Evolutionary conservation across 1,140 invertebrate species (phyloP).

Genomic region (Piezodorus guildinii): DNA sequence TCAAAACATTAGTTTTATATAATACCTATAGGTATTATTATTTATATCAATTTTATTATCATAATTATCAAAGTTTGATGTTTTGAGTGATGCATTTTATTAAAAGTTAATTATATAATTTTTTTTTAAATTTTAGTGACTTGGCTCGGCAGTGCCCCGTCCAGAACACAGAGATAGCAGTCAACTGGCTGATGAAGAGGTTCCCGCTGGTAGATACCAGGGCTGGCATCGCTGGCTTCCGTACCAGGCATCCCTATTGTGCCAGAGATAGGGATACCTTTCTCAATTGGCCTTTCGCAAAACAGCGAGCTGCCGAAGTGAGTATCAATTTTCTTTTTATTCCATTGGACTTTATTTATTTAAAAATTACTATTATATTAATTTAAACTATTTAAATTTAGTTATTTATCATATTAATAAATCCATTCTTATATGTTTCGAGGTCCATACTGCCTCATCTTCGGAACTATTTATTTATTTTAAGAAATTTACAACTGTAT

Average conservation of each 20-base stretch:
- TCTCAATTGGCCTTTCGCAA: conserved; percentile 12
- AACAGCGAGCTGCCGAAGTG: conserved; percentile 22
- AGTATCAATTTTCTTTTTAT: background rate
- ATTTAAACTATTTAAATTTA: no score
- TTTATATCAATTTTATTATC: no score
- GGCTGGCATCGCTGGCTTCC: background rate
- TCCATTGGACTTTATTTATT: no score
- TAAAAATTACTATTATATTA: no score
- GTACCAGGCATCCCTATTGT: conserved; percentile 19
- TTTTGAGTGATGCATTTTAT: background rate
- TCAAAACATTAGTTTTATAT: no score
- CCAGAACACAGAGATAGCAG: conserved; percentile 18
- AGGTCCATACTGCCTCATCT: no score
- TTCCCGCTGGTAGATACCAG: conserved; percentile 16
- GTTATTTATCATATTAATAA: no score
- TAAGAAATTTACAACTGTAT: no score
- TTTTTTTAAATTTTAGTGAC: conserved; percentile 1
- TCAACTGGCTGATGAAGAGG: conserved; percentile 21
- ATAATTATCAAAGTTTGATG: no score
- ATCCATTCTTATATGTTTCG: no score
- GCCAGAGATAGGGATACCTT: conserved; percentile 6
- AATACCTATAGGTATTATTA: no score
- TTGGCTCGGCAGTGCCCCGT: background rate
- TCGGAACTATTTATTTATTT: no score
- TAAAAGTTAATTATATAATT: background rate